These are phyloP conservation scores for Iguana delicatissima DNA, from an alignment of 2,797 vertebrate genomes.

Conservation along the genomic window DNA sequence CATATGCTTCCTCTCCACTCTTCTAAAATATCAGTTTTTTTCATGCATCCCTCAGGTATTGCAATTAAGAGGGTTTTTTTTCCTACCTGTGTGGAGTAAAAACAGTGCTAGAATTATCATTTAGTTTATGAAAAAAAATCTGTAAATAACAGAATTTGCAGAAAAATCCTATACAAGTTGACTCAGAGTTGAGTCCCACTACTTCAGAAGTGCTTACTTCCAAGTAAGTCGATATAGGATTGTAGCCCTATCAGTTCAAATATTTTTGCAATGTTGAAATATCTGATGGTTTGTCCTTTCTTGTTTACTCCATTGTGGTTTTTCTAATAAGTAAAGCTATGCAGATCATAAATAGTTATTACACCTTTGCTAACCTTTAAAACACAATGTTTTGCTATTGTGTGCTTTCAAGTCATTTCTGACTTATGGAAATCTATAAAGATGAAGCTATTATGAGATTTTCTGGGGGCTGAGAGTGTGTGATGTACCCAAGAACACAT, in stretches of 20 bases:
- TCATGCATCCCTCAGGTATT: not conserved
- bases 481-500: no score
- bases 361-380: not conserved
- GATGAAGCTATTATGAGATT: no score
- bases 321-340: not conserved
- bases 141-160: not conserved
- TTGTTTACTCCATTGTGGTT: not conserved
- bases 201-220: not conserved
- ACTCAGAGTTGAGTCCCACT: not conserved
- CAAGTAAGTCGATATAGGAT: not conserved
- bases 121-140: slow-evolving; percentile 14
- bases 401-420: no score
- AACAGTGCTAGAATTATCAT: not conserved
- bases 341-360: not conserved
- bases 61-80: not conserved
- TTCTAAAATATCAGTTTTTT: slow-evolving; percentile 18
- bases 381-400: not conserved
- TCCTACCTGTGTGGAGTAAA: slow-evolving; percentile 13
- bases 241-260: not conserved
- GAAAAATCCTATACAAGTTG: not conserved
- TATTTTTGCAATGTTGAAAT: not conserved
- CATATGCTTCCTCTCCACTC: not conserved
- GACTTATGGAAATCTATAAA: no score
- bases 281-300: not conserved
- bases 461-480: no score